phyloP scores from a whole-genome alignment of 2,888 invertebrate species.

The Fragum fragum region DNA sequence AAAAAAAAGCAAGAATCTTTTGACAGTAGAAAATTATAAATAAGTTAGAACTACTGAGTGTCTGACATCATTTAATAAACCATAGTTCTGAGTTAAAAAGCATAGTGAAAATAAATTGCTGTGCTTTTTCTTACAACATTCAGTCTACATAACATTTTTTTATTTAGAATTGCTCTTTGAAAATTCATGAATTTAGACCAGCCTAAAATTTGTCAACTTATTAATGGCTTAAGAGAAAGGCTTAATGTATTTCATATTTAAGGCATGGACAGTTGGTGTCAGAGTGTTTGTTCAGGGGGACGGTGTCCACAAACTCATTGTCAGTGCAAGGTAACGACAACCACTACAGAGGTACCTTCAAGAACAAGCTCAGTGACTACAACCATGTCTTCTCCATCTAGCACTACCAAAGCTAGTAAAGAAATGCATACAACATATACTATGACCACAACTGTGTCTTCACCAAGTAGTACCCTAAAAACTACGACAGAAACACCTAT shows the following conservation, averaged over 20 bases:
- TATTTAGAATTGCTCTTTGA: too few species aligned
- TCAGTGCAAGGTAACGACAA: conserved; percentile 35
- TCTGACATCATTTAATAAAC: too few species aligned
- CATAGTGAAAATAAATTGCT: too few species aligned
- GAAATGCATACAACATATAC: conserved; percentile 1
- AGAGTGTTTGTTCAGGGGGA: conserved; percentile 39
- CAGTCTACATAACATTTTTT: too few species aligned
- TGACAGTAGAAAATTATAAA: too few species aligned
- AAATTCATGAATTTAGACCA: too few species aligned
- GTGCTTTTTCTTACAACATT: too few species aligned
- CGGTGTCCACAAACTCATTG: conserved; percentile 51
- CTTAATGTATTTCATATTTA: conserved; percentile 20
- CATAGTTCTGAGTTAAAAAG: too few species aligned
- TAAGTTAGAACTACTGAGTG: too few species aligned
- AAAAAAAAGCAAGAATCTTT: too few species aligned
- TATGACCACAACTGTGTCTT: neutral
- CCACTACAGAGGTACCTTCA: conserved; percentile 1
- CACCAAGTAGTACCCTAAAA: neutral
- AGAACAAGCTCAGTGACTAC: neutral
- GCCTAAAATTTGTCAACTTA: too few species aligned
- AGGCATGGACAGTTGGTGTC: conserved; percentile 58
- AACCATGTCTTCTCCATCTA: neutral
- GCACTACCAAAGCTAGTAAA: conserved; percentile 10
- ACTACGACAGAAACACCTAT: conserved; percentile 16
- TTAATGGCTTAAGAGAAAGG: too few species aligned